These are phyloP conservation scores for Adelosebastes latens DNA, from an alignment of 2,797 vertebrate species.

Conservation along the genomic window DNA sequence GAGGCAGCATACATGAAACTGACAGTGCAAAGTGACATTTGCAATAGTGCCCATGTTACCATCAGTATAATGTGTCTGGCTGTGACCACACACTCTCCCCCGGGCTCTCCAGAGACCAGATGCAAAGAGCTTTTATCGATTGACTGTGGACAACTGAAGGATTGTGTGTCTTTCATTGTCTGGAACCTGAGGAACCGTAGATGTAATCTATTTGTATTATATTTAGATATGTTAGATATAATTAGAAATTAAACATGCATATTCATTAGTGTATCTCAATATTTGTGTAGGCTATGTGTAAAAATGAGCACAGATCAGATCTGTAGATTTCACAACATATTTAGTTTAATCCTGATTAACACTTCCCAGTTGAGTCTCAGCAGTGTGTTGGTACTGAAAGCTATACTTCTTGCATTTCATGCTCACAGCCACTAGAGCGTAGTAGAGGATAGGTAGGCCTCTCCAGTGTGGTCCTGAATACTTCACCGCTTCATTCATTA, in stretches of 20 bases:
- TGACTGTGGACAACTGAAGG: conserved; percentile 18
- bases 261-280: neutral
- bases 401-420: conserved; percentile 22
- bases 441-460: conserved; percentile 45
- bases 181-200: neutral
- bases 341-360: neutral
- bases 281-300: neutral
- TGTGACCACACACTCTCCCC: conserved; percentile 10
- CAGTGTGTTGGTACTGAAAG: neutral
- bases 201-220: neutral
- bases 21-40: conserved; percentile 1
- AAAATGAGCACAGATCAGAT: neutral
- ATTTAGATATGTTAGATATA: neutral
- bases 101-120: conserved; percentile 12
- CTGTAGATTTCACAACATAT: neutral
- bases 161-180: conserved; percentile 11
- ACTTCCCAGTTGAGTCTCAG: neutral
- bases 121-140: conserved; percentile 52
- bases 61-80: conserved; percentile 11
- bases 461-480: neutral
- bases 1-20: neutral
- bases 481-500: conserved; percentile 33
- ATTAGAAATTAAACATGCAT: neutral
- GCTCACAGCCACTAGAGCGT: conserved; percentile 62
- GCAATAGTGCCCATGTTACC: neutral